These are phyloP conservation scores for Chrysogorgia sp. DNA, from an alignment of 92 coral and sea anemone species.

Conservation along the genomic window DNA sequence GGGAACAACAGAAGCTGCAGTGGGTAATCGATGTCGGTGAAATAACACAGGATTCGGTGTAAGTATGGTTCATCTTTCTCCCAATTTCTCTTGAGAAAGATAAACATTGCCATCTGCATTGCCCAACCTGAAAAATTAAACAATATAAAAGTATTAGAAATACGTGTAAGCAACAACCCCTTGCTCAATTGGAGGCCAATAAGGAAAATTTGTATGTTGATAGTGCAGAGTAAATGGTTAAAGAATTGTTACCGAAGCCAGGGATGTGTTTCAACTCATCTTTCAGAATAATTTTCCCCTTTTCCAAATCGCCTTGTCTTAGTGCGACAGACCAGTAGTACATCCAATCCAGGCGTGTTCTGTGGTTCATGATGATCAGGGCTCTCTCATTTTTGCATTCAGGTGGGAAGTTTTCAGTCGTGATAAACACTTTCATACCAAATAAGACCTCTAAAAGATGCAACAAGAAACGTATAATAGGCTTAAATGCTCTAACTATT, in stretches of 20 bases:
- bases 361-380: constrained; percentile 90
- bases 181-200: too few species aligned
- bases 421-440: constrained; percentile 73
- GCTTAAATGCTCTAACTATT: too few species aligned
- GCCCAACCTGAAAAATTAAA: constrained; percentile 93
- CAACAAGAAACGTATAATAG: too few species aligned
- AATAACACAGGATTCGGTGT: constrained; percentile 72
- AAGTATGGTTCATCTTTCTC: constrained; percentile 84
- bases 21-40: constrained; percentile 68
- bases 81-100: constrained; percentile 87
- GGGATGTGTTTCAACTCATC: constrained; percentile 89
- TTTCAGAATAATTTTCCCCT: constrained; percentile 90
- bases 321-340: constrained; percentile 85
- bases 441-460: constrained; percentile 70
- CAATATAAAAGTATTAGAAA: background rate
- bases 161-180: too few species aligned
- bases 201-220: too few species aligned
- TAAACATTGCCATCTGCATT: constrained; percentile 90
- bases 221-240: background rate
- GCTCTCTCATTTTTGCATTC: constrained; percentile 65
- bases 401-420: constrained; percentile 71
- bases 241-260: constrained; percentile 69
- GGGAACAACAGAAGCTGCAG: constrained; percentile 93
- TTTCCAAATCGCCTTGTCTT: constrained; percentile 78
- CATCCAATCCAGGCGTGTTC: constrained; percentile 97